Base-by-base conservation (phyloP, 2,888 invertebrate species). In the Drosophila longiperda region DNA sequence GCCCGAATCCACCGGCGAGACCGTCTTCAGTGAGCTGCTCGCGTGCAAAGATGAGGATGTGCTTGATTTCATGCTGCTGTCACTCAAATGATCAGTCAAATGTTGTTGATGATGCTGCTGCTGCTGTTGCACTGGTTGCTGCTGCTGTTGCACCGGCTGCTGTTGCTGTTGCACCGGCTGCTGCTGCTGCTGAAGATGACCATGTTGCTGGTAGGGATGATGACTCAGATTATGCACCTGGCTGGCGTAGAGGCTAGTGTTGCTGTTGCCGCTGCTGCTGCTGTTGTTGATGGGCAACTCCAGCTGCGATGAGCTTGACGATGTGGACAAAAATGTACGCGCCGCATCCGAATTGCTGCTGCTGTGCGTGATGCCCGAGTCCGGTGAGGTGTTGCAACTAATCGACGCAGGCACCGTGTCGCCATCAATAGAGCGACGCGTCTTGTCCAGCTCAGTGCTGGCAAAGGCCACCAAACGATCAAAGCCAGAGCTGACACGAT, bases 391-490 rank as follows among this genome's bases (percentile, higher is more conserved):
- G 92, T 97, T 97, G 91, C 96, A 96, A 87, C 96, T 95, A 8
- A 93, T 92, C 2, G 92, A 92, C 5, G 92, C 91, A 48, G 93
- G 93, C 53, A 93, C 93, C 32, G 92, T 93, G 61, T 94, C 95
- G 84, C 96, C 96, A 93, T 97, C 97, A 0, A 96, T 96, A 48
- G 97, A 97, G 72, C 97, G 95, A 72, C 97, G 95, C 68, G 97
- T 95, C 91, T 97, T 96, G 93, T 97, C 98, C 92, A 98, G 94
- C 91, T 98, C 98, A 20, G 97, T 98, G 48, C 98, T 97, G 57
- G 98, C 98, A 92, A 98, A 97, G 70, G 98, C 98, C 82, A 98
- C 97, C 88, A 98, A 94, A 82, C 98, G 96, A 94, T 98, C 98
- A 94, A 99, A 98, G 62, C 98, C 97, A 83, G 97, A 97, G 92